These are phyloP conservation scores for Parasteatoda lunata DNA, from an alignment of 2,888 invertebrate genomes.

Conservation along the genomic window DNA sequence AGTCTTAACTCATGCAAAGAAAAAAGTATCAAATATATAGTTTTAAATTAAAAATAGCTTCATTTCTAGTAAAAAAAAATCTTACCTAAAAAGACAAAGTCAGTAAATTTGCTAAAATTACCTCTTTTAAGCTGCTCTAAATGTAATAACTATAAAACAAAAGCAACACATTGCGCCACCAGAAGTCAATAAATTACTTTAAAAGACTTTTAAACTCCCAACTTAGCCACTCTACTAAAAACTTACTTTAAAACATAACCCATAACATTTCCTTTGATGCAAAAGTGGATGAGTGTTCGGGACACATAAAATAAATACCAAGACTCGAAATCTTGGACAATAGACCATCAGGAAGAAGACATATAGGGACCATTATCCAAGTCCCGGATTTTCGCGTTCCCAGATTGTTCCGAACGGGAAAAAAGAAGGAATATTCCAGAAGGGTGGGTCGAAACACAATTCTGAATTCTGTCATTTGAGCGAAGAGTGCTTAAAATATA, in stretches of 20 bases:
- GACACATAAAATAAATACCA: slow-evolving; percentile 51
- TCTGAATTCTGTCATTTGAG: slow-evolving; percentile 13
- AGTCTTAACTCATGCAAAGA: too few relatives aligned
- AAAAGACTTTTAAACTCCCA: slow-evolving; percentile 33
- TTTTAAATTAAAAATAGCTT: too few relatives aligned
- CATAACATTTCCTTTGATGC: background rate
- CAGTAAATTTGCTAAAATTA: too few relatives aligned
- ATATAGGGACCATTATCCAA: slow-evolving; percentile 51
- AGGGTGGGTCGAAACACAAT: slow-evolving; percentile 11
- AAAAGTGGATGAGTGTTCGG: background rate
- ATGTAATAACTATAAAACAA: background rate
- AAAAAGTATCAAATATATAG: too few relatives aligned
- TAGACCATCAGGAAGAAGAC: slow-evolving; percentile 46
- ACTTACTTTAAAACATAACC: slow-evolving; percentile 40
- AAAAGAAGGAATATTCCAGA: slow-evolving; percentile 23
- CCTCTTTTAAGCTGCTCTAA: background rate
- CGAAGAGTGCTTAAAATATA: slow-evolving; percentile 50
- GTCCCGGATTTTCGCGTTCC: slow-evolving; percentile 42
- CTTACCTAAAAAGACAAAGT: too few relatives aligned
- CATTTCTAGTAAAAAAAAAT: too few relatives aligned
- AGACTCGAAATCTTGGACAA: slow-evolving; percentile 40
- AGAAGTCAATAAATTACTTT: slow-evolving; percentile 33
- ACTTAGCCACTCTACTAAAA: slow-evolving; percentile 42
- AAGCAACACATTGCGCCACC: background rate
- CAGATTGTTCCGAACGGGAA: slow-evolving; percentile 37